Evolutionary conservation across 2,113 vertebrate species (phyloP).

Genomic region (Pteronura brasiliensis): DNA sequence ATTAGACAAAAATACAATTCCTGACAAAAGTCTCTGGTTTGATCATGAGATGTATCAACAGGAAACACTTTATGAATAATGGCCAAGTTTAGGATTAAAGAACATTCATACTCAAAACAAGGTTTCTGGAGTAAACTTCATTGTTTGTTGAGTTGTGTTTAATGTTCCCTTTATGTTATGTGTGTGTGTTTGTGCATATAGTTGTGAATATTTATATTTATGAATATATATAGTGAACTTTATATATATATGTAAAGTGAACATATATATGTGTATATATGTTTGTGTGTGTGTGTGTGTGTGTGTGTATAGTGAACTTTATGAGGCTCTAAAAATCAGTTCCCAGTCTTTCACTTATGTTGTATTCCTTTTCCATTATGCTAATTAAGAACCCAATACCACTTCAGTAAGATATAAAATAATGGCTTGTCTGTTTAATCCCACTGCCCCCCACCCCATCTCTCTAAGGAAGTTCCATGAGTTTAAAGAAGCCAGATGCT

Average conservation of each 20-base stretch:
- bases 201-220: not conserved
- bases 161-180: not conserved
- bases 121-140: conserved; percentile 6
- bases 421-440: not conserved
- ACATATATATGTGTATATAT: not conserved
- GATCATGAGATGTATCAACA: not conserved
- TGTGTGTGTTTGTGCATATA: not conserved
- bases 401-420: conserved; percentile 18
- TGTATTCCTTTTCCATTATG: conserved; percentile 39
- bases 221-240: not conserved
- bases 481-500: not conserved
- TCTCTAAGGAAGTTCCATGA: not conserved
- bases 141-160: not conserved
- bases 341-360: not conserved
- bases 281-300: not conserved
- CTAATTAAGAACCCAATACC: not conserved
- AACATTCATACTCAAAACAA: not conserved
- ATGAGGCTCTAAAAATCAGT: conserved; percentile 52
- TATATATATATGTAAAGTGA: no score
- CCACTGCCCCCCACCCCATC: no score
- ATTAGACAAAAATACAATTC: not conserved
- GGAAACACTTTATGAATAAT: not conserved
- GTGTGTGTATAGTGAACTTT: not conserved
- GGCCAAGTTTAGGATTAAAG: not conserved
- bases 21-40: not conserved